Evolutionary conservation across 2,113 vertebrate genomes (phyloP).

Genomic region (Caloenas nicobarica): DNA sequence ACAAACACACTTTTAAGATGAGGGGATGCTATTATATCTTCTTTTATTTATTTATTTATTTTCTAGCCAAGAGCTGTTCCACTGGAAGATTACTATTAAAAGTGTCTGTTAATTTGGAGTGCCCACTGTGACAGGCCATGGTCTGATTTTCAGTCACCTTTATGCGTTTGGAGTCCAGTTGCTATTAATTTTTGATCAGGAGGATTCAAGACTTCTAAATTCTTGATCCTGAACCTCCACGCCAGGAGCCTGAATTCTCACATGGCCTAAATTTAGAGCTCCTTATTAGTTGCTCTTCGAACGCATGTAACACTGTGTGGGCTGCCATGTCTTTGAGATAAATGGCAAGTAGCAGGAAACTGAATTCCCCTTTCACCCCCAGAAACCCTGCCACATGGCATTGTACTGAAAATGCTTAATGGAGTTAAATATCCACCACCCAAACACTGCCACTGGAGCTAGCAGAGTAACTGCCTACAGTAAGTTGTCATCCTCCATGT

Average conservation of each 20-base stretch:
- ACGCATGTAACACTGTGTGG: rapidly evolving
- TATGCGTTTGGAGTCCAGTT: background rate
- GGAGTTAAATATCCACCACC: background rate
- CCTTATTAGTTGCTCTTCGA: background rate
- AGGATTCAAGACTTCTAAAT: background rate
- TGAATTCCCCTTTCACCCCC: background rate
- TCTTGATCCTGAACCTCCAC: background rate
- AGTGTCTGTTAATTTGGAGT: background rate
- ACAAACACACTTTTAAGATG: background rate
- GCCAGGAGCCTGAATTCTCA: background rate
- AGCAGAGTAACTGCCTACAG: background rate
- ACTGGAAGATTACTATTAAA: background rate
- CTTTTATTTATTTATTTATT: background rate
- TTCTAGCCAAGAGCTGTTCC: background rate
- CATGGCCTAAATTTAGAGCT: background rate
- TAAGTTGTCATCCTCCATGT: background rate
- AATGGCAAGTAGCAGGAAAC: background rate
- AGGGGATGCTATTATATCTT: background rate
- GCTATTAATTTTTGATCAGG: background rate
- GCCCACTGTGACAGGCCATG: background rate
- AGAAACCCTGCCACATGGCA: background rate
- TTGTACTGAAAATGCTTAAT: background rate
- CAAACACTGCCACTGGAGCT: background rate
- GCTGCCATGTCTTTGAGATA: background rate
- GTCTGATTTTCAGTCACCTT: background rate